Percentiles rank a stretch among this genome's conserved stretches.
These are phyloP conservation scores for Procambarus clarkii DNA, from an alignment of 1,140 invertebrate genomes.

Conservation along the genomic window DNA sequence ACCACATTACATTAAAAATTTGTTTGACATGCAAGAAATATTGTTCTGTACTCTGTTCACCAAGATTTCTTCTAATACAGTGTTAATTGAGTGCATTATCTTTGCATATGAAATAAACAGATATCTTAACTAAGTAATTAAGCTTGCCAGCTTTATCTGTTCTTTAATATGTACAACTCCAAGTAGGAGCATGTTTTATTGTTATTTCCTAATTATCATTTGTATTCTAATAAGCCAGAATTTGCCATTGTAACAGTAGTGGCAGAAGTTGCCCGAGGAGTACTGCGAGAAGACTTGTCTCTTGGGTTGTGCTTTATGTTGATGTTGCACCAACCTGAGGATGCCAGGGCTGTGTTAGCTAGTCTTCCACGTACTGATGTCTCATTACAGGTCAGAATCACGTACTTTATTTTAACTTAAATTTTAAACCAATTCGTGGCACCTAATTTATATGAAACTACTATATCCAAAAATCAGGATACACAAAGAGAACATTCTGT, in stretches of 20 bases:
- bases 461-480: too few relatives aligned
- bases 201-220: not conserved
- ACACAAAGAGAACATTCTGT: too few relatives aligned
- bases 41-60: not conserved
- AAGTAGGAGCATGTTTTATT: not conserved
- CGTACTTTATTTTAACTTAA: not conserved
- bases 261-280: conserved; percentile 45
- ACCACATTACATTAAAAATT: not conserved
- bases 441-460: too few relatives aligned
- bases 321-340: conserved; percentile 33
- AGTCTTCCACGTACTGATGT: conserved; percentile 63
- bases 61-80: not conserved
- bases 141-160: too few relatives aligned
- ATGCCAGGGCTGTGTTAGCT: conserved; percentile 46
- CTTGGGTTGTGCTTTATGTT: conserved; percentile 53
- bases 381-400: conserved; percentile 54
- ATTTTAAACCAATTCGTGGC: too few relatives aligned
- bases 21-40: not conserved
- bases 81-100: too few relatives aligned
- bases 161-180: not conserved
- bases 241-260: conserved; percentile 15
- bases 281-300: conserved; percentile 57
- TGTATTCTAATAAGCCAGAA: not conserved
- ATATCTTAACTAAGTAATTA: too few relatives aligned
- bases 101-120: too few relatives aligned